Conservation (phyloP, 1,140 invertebrate species). For the Parapsyche elsis region DNA sequence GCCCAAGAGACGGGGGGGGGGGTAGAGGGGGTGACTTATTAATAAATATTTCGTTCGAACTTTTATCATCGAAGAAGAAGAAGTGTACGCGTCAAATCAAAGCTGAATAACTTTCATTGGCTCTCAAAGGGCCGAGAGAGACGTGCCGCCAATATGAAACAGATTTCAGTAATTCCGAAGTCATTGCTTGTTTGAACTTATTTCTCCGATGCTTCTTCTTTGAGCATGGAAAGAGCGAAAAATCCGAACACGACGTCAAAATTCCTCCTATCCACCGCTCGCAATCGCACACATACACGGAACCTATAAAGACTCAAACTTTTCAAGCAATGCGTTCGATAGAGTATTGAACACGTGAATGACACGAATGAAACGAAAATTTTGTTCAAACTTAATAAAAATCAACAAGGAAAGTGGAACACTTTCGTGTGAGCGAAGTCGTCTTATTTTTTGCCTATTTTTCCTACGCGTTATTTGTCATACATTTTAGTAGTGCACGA, state of each 20-base stretch:
- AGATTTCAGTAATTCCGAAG: slow-evolving; percentile 48
- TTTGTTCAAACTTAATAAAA: too few species aligned
- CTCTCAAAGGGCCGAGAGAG: slow-evolving; percentile 49
- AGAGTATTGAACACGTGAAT: too few species aligned
- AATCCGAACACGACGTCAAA: background rate
- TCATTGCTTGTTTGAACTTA: slow-evolving; percentile 53
- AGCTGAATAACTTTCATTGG: slow-evolving; percentile 48
- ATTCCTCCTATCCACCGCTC: too few species aligned
- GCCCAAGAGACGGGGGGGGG: too few species aligned
- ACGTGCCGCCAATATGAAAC: slow-evolving; percentile 54
- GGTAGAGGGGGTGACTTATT: slow-evolving; percentile 12
- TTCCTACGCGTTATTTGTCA: background rate
- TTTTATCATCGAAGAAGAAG: slow-evolving; percentile 35
- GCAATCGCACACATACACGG: too few species aligned
- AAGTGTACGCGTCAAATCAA: slow-evolving; percentile 49
- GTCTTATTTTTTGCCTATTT: too few species aligned
- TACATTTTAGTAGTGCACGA: background rate
- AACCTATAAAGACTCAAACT: too few species aligned
- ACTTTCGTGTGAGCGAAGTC: too few species aligned
- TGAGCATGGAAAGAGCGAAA: background rate
- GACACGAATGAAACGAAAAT: too few species aligned
- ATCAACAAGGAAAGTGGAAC: too few species aligned
- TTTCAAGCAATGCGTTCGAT: too few species aligned
- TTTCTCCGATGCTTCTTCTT: slow-evolving; percentile 39
- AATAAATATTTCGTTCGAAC: slow-evolving; percentile 46